Conservation (phyloP, 2,113 vertebrate genomes). For the Canis aureus region DNA sequence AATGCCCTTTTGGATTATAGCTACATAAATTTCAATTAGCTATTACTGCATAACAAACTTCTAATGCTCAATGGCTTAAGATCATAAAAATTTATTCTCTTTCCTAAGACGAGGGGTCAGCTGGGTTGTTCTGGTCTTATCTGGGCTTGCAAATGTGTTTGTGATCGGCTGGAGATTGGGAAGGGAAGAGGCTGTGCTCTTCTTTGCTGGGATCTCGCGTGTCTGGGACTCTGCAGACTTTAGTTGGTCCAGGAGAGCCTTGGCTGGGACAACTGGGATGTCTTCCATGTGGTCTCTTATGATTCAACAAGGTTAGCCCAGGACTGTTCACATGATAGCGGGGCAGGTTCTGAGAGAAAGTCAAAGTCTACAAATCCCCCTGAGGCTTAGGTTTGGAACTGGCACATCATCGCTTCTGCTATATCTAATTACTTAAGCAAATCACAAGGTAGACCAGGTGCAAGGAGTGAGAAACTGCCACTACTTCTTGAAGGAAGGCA, state of each 20-base stretch:
- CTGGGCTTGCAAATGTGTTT: not conserved
- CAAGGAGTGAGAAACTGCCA: not conserved
- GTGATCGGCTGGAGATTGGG: not conserved
- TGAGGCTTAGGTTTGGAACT: not conserved
- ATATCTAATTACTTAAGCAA: not conserved
- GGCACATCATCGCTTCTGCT: not conserved
- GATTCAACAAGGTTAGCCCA: not conserved
- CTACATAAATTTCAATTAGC: not conserved
- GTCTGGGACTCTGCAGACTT: not conserved
- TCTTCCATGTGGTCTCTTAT: not conserved
- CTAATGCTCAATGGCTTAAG: not conserved
- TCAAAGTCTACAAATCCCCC: not conserved
- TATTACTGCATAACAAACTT: not conserved
- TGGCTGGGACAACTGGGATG: accelerated
- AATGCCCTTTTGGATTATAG: not conserved
- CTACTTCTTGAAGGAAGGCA: not conserved
- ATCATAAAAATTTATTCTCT: not conserved
- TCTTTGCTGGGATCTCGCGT: not conserved
- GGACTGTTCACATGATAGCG: not conserved
- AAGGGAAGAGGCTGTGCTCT: accelerated
- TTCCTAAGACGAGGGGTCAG: not conserved
- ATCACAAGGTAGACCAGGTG: not conserved
- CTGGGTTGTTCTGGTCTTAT: not conserved
- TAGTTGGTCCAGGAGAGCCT: not conserved
- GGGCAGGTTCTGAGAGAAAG: not conserved